phyloP scores from a whole-genome alignment of 2,888 invertebrate genomes.

The Caenorhabditis panamensis region DNA sequence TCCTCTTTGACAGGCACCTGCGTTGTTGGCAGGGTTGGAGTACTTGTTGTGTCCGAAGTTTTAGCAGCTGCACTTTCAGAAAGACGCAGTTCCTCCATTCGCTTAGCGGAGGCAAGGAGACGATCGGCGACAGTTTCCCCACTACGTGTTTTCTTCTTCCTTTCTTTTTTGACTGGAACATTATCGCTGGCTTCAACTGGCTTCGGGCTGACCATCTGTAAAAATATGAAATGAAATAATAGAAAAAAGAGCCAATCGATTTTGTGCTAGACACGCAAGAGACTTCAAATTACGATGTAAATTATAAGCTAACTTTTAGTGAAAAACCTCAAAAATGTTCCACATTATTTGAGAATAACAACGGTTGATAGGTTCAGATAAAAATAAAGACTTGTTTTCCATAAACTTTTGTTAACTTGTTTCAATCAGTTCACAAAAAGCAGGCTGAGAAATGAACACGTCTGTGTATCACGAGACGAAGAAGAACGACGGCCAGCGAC shows the following conservation, averaged over 20 bases:
- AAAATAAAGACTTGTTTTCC: too few species aligned
- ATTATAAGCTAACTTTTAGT: too few species aligned
- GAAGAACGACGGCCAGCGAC: constrained; percentile 1
- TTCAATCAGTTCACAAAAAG: too few species aligned
- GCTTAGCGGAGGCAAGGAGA: constrained; percentile 20
- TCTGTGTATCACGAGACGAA: constrained; percentile 6
- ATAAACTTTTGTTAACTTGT: too few species aligned
- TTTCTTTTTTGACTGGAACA: not conserved
- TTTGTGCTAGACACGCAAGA: too few species aligned
- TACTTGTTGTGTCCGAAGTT: not conserved
- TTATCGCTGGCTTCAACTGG: not conserved
- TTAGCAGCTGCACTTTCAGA: not conserved
- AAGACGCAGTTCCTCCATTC: constrained; percentile 15
- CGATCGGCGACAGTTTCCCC: constrained; percentile 43
- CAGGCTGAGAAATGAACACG: not conserved
- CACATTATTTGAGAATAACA: too few species aligned
- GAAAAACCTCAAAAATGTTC: too few species aligned
- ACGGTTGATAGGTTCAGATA: too few species aligned
- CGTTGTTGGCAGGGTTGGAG: not conserved
- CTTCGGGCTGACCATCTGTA: constrained; percentile 47
- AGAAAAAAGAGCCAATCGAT: too few species aligned
- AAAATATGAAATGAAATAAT: not conserved
- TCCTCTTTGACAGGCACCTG: not conserved
- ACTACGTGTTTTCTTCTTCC: constrained; percentile 18
- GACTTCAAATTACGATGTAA: too few species aligned